Percentiles rank a stretch among this genome's conserved stretches.
phyloP scores from a whole-genome alignment of 1,140 invertebrate species.

The Drosophila orosa region DNA sequence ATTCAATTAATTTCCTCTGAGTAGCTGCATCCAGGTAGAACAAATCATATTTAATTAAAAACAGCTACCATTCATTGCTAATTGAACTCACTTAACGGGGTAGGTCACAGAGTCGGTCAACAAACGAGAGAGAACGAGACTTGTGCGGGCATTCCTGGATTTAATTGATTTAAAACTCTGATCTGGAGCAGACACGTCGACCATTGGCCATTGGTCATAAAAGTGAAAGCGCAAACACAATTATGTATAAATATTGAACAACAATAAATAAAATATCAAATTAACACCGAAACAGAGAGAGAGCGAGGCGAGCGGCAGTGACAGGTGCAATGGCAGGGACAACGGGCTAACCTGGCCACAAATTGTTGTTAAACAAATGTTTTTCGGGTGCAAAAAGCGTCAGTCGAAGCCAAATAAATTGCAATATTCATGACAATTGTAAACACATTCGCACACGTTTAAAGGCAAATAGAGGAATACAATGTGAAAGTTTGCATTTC shows the following conservation, averaged over 20 bases:
- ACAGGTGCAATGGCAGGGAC: constrained; percentile 21
- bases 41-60: constrained; percentile 41
- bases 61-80: constrained; percentile 12
- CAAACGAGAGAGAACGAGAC: constrained; percentile 3
- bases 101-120: constrained; percentile 12
- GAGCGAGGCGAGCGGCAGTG: constrained; percentile 21
- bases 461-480: constrained; percentile 48
- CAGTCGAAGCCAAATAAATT: constrained; percentile 76
- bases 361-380: constrained; percentile 67
- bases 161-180: constrained; percentile 62
- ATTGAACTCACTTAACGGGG: constrained; percentile 28
- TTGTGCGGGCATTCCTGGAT: constrained; percentile 24
- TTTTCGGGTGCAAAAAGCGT: constrained; percentile 53
- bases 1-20: constrained; percentile 12
- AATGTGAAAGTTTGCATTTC: constrained; percentile 70
- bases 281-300: constrained; percentile 63
- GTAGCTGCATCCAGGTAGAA: constrained; percentile 17
- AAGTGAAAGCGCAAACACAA: constrained; percentile 68
- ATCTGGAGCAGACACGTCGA: constrained; percentile 37
- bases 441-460: constrained; percentile 59
- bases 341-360: constrained; percentile 53
- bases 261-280: constrained; percentile 82
- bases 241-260: constrained; percentile 78
- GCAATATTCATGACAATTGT: constrained; percentile 81
- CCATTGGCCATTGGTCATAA: constrained; percentile 19